phyloP scores from a whole-genome alignment of 2,888 invertebrate genomes.

The Alentia gelatinosa region DNA sequence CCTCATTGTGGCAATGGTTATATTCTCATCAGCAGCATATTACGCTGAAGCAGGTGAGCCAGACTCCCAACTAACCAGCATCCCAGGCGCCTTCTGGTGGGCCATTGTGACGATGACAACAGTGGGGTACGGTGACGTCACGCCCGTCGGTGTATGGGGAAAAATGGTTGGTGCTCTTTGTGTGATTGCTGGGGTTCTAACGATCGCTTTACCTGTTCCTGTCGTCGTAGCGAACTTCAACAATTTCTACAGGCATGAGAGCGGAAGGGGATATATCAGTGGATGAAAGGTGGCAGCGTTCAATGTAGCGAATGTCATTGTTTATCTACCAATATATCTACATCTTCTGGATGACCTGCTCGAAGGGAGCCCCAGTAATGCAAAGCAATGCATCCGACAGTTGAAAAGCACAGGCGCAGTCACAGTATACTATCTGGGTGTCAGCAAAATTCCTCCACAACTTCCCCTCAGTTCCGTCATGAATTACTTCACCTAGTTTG shows the following conservation, averaged over 20 bases:
- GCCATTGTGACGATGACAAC: conserved; percentile 77
- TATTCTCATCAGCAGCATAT: conserved; percentile 78
- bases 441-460: not conserved
- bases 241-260: conserved; percentile 71
- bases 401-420: not conserved
- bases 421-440: not conserved
- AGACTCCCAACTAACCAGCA: conserved; percentile 73
- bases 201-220: conserved; percentile 71
- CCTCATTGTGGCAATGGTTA: conserved; percentile 78
- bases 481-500: not conserved
- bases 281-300: conserved; percentile 58
- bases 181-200: conserved; percentile 70
- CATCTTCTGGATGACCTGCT: conserved; percentile 57
- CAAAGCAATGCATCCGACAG: conserved; percentile 26
- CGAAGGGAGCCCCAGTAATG: not conserved
- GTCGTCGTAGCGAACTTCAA: conserved; percentile 71
- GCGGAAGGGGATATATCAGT: conserved; percentile 66
- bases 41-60: conserved; percentile 76
- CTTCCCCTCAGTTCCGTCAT: not conserved
- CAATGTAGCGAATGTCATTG: conserved; percentile 24
- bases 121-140: conserved; percentile 70
- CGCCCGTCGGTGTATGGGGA: conserved; percentile 71
- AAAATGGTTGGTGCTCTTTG: conserved; percentile 69
- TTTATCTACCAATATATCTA: conserved; percentile 58
- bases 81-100: conserved; percentile 80